Evolutionary conservation across 2,113 vertebrate genomes (phyloP), one percentile per base, ranked within the genome.

Genomic region (Ginglymostoma cirratum): DNA sequence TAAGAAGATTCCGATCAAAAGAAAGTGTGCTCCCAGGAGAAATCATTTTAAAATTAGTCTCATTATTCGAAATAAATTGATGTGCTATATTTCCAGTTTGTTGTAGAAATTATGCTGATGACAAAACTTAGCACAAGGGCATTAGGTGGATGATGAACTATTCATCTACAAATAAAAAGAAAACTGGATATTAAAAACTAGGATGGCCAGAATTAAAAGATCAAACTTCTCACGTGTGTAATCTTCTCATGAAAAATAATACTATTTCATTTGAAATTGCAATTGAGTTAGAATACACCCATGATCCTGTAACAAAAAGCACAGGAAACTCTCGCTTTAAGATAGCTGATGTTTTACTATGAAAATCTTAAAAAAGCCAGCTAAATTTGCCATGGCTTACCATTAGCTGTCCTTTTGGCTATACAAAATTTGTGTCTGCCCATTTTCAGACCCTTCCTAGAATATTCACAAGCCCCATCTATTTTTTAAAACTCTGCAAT

Each of bases 31-130:
- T 98, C 98, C 97, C 98, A 97, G 96, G 97, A 97, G 98, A 98
- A 96, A 96, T 70, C 86, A 96, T 97, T 97, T 97, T 97, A 97
- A 98, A 98, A 98, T 98, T 98, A 98, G 97, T 97, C 96, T 97
- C 97, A 96, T 97, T 97, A 97, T 97, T 96, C 97, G 96, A 97
- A 97, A 98, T 97, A 97, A 97, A 96, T 97, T 96, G 96, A 97
- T 97, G 96, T 97, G 96, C 97, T 97, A 96, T 97, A 97, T 97
- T 97, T 97, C 97, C 96, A 96, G 96, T 97, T 97, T 96, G 96
- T 95, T 96, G 96, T 96, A 96, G 96, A 95, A 95, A 95, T 95
- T 70, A 70, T 76, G 94, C 67, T 70, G 94, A 95, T 70, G 94
- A 72, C 69, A 72, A 72, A 95, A 95, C 67, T 94, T 94, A 95